Conservation (phyloP, 2,888 invertebrate species). For the Cantharis lateralis region DNA sequence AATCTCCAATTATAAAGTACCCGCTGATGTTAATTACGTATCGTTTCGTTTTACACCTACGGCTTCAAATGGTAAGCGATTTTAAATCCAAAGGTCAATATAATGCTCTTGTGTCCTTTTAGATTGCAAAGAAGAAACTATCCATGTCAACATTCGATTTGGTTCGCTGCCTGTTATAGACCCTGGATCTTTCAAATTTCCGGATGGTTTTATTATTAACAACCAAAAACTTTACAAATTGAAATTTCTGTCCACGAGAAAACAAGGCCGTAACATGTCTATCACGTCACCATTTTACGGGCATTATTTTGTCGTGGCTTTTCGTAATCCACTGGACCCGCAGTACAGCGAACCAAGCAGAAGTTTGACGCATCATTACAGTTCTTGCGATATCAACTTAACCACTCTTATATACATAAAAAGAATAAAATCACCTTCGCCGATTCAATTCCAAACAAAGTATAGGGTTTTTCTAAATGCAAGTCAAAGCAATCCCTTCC, state of each 20-base stretch:
- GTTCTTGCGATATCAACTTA: neutral
- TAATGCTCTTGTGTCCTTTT: neutral
- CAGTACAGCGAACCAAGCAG: neutral
- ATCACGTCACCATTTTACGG: neutral
- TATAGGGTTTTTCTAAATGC: neutral
- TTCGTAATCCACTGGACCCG: neutral
- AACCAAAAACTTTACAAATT: neutral
- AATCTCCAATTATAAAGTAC: neutral
- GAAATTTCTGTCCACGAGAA: neutral
- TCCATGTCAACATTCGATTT: neutral
- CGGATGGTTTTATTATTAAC: neutral
- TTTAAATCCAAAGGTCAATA: neutral
- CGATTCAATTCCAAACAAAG: neutral
- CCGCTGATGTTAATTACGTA: neutral
- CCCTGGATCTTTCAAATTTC: neutral
- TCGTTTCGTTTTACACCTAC: neutral
- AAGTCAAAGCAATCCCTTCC: neutral
- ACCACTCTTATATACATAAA: neutral
- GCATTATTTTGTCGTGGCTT: neutral
- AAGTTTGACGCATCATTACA: neutral
- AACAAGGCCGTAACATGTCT: neutral
- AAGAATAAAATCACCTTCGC: neutral
- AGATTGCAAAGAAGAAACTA: neutral
- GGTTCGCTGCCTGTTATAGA: neutral
- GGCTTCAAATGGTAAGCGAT: neutral